Evolutionary conservation across 35 echinoderm and acorn worm species (phyloP), one percentile per base, ranked within the genome.

Genomic region (Apostichopus californicus): DNA sequence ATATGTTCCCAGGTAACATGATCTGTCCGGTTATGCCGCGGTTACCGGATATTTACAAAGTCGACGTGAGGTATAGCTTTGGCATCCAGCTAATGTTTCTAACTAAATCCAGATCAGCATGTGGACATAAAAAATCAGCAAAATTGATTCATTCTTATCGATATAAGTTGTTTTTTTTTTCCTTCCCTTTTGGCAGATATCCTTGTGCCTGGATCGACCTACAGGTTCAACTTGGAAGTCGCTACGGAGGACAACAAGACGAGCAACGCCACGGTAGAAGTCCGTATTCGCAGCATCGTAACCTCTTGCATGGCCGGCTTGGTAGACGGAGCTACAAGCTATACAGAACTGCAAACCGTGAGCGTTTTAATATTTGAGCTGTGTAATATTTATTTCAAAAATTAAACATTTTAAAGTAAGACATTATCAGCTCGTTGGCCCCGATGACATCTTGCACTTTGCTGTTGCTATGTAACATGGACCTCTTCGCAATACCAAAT

Each of bases 311-410:
- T 90, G 18, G 80, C 93, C 5, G 78, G 75, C 57, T 34, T 95
- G 58, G 87, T 81, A 23, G 79, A 68, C 64, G 80, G 92, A 10
- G 26, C 63, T n/a, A 58, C 60, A 24, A 80, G 77, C 6, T 95
- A 95, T 79, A 95, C 87, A 5, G 94, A 90, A 78, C 24, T 95
- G 5, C 87, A 93, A 22, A 8, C n/a, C 61, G 94, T 95, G 91
- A 93, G 90, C 64, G 3, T 46, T 46, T 46, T 46, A 46, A 46
- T 46, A 46, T 46, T 46, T 46, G 34, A 46, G 34, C 34, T 46
- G 34, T 46, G 34, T 46, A 46, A 46, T 56, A 7, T 85, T 85
- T 8, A 59, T 83, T 18, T 23, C 57, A 9, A 59, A 9, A 59
- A 10, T 83, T 2, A 14, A 34, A 56, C 11, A 85, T 9, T 5